phyloP scores from a whole-genome alignment of 2,888 invertebrate species.

The Platypus cylindrus region DNA sequence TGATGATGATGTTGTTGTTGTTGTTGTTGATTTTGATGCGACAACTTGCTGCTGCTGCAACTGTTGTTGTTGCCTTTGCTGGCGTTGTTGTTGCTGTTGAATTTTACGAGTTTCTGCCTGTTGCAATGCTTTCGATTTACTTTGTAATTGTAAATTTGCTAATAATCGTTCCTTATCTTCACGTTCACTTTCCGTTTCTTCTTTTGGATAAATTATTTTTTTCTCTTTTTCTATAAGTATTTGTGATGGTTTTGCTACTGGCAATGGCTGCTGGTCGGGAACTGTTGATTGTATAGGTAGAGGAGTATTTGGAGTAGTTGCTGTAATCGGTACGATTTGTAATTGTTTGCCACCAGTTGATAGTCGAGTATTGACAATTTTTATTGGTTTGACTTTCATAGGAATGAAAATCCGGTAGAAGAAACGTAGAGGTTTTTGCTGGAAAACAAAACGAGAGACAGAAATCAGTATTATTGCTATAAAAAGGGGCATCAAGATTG shows the following conservation, averaged over 20 bases:
- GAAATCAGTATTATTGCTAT: no score
- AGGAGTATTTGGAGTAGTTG: constrained; percentile 6
- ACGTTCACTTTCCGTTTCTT: constrained; percentile 23
- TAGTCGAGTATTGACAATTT: constrained; percentile 31
- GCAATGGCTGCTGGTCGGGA: constrained; percentile 8
- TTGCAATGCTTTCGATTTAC: constrained; percentile 24
- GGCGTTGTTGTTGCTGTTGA: constrained; percentile 19
- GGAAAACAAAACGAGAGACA: no score
- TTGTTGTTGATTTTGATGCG: constrained; percentile 21
- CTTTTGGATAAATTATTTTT: constrained; percentile 7
- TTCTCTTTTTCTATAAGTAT: no score
- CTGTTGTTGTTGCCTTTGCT: no score
- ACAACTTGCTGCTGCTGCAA: no score
- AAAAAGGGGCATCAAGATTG: no score
- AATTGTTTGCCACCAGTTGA: constrained; percentile 32
- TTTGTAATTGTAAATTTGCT: constrained; percentile 30
- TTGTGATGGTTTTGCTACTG: constrained; percentile 12
- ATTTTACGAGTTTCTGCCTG: constrained; percentile 19
- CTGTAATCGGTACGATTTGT: constrained; percentile 29
- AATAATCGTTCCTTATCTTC: constrained; percentile 27
- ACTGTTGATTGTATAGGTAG: constrained; percentile 4
- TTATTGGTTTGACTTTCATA: constrained; percentile 32
- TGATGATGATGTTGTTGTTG: no score
- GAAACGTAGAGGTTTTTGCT: constrained; percentile 53
- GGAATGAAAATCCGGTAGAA: constrained; percentile 46